A percentile compares a stretch with the other conserved stretches of the same genome.
phyloP scores from a whole-genome alignment of 2,113 vertebrate species.

The Pachycephala philippinensis region DNA sequence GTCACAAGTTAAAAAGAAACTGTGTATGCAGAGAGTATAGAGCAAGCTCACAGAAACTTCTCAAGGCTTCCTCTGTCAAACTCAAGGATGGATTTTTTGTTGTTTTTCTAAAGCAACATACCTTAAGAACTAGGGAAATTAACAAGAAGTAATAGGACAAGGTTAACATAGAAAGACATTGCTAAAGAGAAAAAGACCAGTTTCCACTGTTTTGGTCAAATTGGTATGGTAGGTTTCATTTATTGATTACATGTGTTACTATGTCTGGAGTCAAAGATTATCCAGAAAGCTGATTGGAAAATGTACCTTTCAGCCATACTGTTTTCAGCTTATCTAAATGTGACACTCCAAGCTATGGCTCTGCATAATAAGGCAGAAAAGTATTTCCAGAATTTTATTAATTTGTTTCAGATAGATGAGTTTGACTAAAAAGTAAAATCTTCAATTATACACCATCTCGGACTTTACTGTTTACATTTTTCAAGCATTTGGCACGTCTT shows the following conservation, averaged over 20 bases:
- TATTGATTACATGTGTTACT: slow-evolving; percentile 40
- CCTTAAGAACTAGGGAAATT: neutral
- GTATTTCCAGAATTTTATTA: slow-evolving; percentile 21
- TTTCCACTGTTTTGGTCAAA: slow-evolving; percentile 15
- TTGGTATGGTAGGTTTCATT: slow-evolving; percentile 14
- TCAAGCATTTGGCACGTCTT: neutral
- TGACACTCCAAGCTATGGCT: neutral
- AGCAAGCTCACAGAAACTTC: neutral
- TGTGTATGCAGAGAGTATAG: neutral
- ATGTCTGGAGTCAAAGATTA: slow-evolving; percentile 49
- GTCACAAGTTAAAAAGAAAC: neutral
- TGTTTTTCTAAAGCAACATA: neutral
- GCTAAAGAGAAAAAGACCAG: slow-evolving; percentile 30
- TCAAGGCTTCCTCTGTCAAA: neutral
- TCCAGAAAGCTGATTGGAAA: slow-evolving; percentile 58
- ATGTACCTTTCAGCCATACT: slow-evolving; percentile 46
- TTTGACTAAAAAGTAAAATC: slow-evolving; percentile 8
- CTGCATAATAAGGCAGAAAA: neutral
- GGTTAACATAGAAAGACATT: neutral
- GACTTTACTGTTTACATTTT: neutral
- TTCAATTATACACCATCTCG: neutral
- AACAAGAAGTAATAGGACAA: neutral
- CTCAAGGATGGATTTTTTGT: neutral
- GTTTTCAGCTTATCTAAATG: slow-evolving; percentile 53
- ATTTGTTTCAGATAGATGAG: slow-evolving; percentile 30